Evolutionary conservation across 2,797 vertebrate species (phyloP), one percentile per base, ranked within the genome.

Genomic region (Pseudotriccus pelzelni): DNA sequence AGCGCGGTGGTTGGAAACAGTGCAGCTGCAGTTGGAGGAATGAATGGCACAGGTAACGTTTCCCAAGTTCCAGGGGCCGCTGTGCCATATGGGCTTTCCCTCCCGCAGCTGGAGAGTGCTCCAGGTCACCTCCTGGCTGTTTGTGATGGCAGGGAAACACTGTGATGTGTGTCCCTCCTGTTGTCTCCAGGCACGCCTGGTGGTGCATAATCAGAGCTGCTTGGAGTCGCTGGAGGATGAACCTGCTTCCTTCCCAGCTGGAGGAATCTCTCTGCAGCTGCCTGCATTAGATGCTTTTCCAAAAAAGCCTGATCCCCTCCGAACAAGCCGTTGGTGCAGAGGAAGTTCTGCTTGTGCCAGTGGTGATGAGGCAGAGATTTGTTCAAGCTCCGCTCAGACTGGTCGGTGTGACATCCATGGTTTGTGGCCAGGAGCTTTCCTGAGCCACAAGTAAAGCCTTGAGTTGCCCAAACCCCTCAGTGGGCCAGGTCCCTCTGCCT

Each of bases 221-320:
- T 18, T 55, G 49, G 44, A 77, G 72, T 43, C 12, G 28, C 90
- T 60, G 60, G 68, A 77, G 89, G 75, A 58, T 85, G 89, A 93
- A 34, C 60, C 86, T 84, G 63, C 56, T 83, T 82, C 89, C 88
- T 81, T 76, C 88, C 50, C 77, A 74, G 85, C 88, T 82, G 81
- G 68, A 87, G 74, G 82, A 92, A 83, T 75, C 64, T 88, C 73
- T 90, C 36, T 7, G 2, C 81, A 58, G 11, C 84, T 72, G 75
- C 60, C 73, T 74, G 84, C 27, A 23, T 68, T 36, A 44, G 84
- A 17, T 24, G 32, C 20, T 64, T 69, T 86, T 85, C 94, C 91
- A 79, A 84, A 93, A 93, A 84, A 72, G 62, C 83, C 90, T 53
- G 75, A 55, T 89, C 24, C 24, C 47, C 84, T 93, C 52, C 19